Conservation (phyloP, 2,113 vertebrate genomes). For the Fulica atra region DNA sequence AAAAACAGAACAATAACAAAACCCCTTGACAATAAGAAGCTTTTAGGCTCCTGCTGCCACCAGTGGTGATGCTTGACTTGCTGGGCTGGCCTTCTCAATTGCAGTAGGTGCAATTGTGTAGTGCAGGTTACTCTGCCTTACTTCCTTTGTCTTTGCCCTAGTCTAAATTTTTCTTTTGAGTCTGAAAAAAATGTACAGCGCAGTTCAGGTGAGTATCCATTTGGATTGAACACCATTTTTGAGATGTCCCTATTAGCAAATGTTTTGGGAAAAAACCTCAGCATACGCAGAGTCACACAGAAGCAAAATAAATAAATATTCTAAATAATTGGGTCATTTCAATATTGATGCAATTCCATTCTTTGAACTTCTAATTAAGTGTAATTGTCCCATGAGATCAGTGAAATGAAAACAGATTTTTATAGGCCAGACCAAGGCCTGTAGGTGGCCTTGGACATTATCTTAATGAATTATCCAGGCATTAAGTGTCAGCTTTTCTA, state of each 20-base stretch:
- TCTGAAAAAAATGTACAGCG: not conserved
- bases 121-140: not conserved
- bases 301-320: not conserved
- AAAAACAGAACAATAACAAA: not conserved
- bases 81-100: not conserved
- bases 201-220: not conserved
- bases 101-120: not conserved
- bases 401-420: not conserved
- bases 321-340: not conserved
- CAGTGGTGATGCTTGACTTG: not conserved
- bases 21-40: not conserved
- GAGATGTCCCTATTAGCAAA: not conserved
- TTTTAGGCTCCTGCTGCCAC: not conserved
- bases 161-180: not conserved
- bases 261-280: not conserved
- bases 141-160: not conserved
- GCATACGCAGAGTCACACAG: not conserved
- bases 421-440: not conserved
- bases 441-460: not conserved
- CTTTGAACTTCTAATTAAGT: not conserved
- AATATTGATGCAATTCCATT: not conserved
- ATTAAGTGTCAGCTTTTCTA: not conserved
- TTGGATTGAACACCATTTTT: not conserved
- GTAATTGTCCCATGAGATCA: not conserved
- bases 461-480: not conserved